phyloP scores from a whole-genome alignment of 2,888 invertebrate genomes.

The Kryphioiulus occultus region DNA sequence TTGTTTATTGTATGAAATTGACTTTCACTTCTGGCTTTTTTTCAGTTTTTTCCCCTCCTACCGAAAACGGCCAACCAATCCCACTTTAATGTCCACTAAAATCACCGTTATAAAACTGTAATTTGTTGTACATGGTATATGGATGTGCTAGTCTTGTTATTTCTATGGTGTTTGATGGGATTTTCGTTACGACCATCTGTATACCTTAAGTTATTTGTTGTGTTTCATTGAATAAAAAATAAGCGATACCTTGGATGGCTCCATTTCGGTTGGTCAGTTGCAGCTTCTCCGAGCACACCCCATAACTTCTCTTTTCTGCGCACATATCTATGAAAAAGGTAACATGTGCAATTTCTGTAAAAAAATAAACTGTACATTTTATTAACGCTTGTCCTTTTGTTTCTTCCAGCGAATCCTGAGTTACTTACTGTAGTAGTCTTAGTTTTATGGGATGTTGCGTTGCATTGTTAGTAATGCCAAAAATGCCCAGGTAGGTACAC shows the following conservation, averaged over 20 bases:
- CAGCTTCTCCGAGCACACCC: not conserved
- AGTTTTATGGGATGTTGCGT: not conserved
- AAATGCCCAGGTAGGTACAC: not conserved
- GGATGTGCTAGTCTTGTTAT: conserved; percentile 52
- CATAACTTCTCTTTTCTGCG: conserved; percentile 24
- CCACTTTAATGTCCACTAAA: conserved; percentile 44
- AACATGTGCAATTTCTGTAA: conserved; percentile 30
- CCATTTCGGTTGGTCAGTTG: conserved; percentile 24
- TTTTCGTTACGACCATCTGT: conserved; percentile 51
- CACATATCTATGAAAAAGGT: conserved; percentile 35
- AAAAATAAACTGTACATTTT: conserved; percentile 31
- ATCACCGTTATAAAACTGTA: conserved; percentile 43
- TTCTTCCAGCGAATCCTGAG: not conserved
- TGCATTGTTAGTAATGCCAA: not conserved
- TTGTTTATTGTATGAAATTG: conserved; percentile 31
- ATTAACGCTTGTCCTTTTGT: conserved; percentile 22
- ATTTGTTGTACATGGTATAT: conserved; percentile 49
- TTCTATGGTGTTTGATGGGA: conserved; percentile 50
- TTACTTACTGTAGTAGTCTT: not conserved
- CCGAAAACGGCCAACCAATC: conserved; percentile 12
- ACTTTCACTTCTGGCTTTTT: not conserved
- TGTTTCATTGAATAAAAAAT: conserved; percentile 50
- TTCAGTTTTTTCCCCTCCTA: conserved; percentile 2
- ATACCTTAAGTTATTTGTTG: conserved; percentile 51
- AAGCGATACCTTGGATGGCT: conserved; percentile 42